phyloP scores from a whole-genome alignment of 2,113 vertebrate species.

The Petroica traversi region DNA sequence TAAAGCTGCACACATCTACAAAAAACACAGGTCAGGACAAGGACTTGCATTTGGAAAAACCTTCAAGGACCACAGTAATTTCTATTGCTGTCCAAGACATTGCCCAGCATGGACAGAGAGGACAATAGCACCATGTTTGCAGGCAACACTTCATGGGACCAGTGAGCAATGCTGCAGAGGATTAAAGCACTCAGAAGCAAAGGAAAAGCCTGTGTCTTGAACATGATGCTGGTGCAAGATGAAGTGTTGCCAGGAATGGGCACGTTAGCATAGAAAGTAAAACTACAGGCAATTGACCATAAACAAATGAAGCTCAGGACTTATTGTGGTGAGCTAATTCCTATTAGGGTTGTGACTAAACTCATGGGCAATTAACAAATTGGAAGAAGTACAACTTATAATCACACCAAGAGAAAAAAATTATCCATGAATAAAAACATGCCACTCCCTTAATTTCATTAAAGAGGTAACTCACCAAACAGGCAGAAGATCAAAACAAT shows the following conservation, averaged over 20 bases:
- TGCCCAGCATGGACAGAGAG: neutral
- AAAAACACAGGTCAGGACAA: neutral
- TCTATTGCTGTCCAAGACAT: neutral
- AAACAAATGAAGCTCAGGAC: neutral
- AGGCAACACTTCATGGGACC: neutral
- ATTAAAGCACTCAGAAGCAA: neutral
- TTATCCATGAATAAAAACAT: neutral
- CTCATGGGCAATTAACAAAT: neutral
- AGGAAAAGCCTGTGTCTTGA: neutral
- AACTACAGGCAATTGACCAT: neutral
- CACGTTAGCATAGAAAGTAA: neutral
- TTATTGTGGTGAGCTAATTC: neutral
- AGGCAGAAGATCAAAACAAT: constrained; percentile 49
- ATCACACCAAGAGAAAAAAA: neutral
- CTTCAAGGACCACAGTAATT: neutral
- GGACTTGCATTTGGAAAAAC: neutral
- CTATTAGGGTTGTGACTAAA: neutral
- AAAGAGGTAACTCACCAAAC: constrained; percentile 13
- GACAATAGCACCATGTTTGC: neutral
- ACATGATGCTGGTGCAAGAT: neutral
- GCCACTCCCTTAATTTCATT: constrained; percentile 45
- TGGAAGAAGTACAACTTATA: constrained; percentile 27
- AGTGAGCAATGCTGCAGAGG: neutral
- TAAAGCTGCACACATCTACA: neutral
- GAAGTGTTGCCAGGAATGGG: neutral